Base-by-base conservation (phyloP, 2,797 vertebrate genomes). In the Rallus crepitans region DNA sequence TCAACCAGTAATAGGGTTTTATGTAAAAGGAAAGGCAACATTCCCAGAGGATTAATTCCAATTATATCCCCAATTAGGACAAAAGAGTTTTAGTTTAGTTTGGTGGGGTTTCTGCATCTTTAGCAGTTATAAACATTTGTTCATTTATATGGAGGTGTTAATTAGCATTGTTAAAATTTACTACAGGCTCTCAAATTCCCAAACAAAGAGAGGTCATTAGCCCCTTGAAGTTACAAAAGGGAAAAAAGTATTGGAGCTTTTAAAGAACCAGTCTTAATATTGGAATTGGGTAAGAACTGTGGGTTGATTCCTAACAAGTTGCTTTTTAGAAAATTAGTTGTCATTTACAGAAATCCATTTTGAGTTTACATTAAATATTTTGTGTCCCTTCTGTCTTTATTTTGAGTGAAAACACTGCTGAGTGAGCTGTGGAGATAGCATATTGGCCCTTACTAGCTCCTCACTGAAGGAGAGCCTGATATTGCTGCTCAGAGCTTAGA, bases 1-100 rank as follows among this genome's bases (percentile, higher is more conserved):
- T 97, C 93, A 96, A 77, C 53, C 30, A n/a, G 57, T 87, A 97
- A 96, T 95, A 93, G 69, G 96, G 81, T 89, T 97, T 96, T 94
- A 96, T 94, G 89, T 96, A 80, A 73, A 61, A 91, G 83, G 63
- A 87, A 89, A 25, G 60, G 47, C 47, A 53, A 71, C 92, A 90
- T 75, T 90, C 97, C 94, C 47, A 13, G 45, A 92, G 89, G 97
- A 96, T 95, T 94, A 19, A 65, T 96, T 94, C 91, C 79, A 97
- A 90, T 97, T 96, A 95, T 79, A 82, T 81, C 50, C 27, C 90
- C 65, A 91, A 92, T 94, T 77, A 93, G 77, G 86, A 33, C 64
- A 55, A 70, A 89, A 45, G 52, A 88, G 75, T 92, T 97, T 96
- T 87, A 90, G 90, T 91, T 93, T 81, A 37, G 80, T 95, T 95